Conservation (phyloP, 2,797 vertebrate species). For the Tapirus indicus region DNA sequence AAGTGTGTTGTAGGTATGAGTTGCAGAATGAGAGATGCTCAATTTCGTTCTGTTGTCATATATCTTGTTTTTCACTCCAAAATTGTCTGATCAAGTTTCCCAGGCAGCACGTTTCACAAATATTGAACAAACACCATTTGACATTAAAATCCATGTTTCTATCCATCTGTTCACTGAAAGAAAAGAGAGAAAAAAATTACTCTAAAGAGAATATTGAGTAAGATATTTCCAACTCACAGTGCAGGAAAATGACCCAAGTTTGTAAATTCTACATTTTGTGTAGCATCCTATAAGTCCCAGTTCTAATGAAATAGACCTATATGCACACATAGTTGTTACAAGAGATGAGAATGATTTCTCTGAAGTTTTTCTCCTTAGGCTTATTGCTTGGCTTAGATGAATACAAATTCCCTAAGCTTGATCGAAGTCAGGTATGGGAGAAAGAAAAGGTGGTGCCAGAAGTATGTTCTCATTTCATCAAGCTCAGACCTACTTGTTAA, state of each 20-base stretch:
- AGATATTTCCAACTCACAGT: fast-evolving
- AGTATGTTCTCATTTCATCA: background rate
- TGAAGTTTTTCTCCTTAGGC: fast-evolving
- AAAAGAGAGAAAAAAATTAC: background rate
- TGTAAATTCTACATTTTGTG: too few relatives aligned
- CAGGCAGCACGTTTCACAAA: background rate
- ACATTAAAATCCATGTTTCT: background rate
- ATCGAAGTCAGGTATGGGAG: too few relatives aligned
- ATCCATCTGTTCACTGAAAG: background rate
- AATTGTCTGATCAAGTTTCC: background rate
- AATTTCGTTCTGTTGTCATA: fast-evolving
- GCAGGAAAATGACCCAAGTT: background rate
- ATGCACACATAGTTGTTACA: fast-evolving
- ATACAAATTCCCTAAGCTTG: background rate
- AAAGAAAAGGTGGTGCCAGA: fast-evolving
- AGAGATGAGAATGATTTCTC: background rate
- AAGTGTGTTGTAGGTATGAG: background rate
- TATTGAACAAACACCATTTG: background rate
- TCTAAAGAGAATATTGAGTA: background rate
- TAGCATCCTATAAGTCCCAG: fast-evolving
- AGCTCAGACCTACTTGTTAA: background rate
- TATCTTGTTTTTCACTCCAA: background rate
- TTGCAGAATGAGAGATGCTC: background rate
- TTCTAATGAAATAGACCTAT: too few relatives aligned
- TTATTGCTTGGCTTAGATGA: fast-evolving